Evolutionary conservation across 1,140 invertebrate species (phyloP).

Genomic region (Drosophila leontia): DNA sequence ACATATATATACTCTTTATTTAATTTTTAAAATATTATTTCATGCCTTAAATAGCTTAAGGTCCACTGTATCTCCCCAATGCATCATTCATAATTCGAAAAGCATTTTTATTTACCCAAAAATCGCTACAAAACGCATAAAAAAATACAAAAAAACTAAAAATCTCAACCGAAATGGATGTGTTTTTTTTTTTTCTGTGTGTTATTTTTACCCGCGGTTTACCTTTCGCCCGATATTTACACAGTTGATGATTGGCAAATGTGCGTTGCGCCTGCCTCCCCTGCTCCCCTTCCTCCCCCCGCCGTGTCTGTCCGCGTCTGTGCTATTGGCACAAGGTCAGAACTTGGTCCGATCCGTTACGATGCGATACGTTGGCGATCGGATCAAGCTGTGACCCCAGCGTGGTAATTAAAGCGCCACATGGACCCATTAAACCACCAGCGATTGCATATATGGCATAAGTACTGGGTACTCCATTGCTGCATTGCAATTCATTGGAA

Average conservation of each 20-base stretch:
- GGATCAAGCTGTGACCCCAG: constrained; percentile 36
- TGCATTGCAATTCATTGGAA: constrained; percentile 12
- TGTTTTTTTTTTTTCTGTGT: constrained; percentile 11
- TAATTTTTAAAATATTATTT: background rate
- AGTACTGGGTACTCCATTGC: background rate
- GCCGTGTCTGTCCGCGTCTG: background rate
- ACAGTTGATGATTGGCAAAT: constrained; percentile 52
- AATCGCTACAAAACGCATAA: constrained; percentile 21
- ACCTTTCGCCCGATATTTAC: constrained; percentile 47
- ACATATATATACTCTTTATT: background rate
- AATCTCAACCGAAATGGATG: constrained; percentile 16
- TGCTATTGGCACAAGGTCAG: constrained; percentile 37
- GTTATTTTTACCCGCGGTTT: constrained; percentile 51
- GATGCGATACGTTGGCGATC: background rate
- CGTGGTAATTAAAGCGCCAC: constrained; percentile 37
- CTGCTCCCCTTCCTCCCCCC: background rate
- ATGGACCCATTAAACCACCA: constrained; percentile 21
- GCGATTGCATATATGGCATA: constrained; percentile 6
- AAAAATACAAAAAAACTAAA: constrained; percentile 1
- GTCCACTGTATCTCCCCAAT: constrained; percentile 24
- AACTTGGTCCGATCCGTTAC: constrained; percentile 29
- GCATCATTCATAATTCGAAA: constrained; percentile 61
- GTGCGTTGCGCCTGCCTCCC: constrained; percentile 17
- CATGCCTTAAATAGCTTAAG: background rate
- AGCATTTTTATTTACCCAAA: constrained; percentile 59